Conservation (phyloP, 2,797 vertebrate genomes). For the Acipenser oxyrinchus region DNA sequence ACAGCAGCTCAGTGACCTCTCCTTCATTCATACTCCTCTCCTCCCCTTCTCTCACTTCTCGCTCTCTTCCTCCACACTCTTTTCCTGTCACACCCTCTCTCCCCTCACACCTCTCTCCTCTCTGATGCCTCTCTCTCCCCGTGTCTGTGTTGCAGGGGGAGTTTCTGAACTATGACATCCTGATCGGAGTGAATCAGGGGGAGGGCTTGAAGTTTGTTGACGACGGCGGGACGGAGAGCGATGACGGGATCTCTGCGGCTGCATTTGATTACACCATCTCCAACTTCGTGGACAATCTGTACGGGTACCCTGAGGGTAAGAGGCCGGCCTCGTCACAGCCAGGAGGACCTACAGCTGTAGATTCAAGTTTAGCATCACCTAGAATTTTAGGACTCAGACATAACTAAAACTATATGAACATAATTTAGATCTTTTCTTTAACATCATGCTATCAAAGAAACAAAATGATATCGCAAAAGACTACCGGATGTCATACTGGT, state of each 20-base stretch:
- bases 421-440: too few relatives aligned
- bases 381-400: too few relatives aligned
- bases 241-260: conserved; percentile 83
- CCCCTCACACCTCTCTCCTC: too few relatives aligned
- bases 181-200: conserved; percentile 90
- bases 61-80: too few relatives aligned
- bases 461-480: too few relatives aligned
- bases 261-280: conserved; percentile 92
- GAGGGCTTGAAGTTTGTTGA: conserved; percentile 94
- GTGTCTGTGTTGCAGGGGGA: conserved; percentile 57
- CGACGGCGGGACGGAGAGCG: conserved; percentile 72
- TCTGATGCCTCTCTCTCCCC: not conserved
- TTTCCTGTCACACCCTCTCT: too few relatives aligned
- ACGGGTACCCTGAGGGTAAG: conserved; percentile 83
- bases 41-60: too few relatives aligned
- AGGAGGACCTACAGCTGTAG: not conserved
- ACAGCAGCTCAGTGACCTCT: too few relatives aligned
- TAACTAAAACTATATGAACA: too few relatives aligned
- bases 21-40: too few relatives aligned
- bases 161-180: conserved; percentile 93
- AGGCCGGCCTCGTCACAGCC: not conserved
- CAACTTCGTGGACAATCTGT: conserved; percentile 95
- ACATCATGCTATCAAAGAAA: too few relatives aligned
- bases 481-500: too few relatives aligned
- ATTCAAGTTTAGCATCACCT: not conserved